Evolutionary conservation across 2,797 vertebrate species (phyloP), one percentile per base, ranked within the genome.

Genomic region (Dipus sagitta): DNA sequence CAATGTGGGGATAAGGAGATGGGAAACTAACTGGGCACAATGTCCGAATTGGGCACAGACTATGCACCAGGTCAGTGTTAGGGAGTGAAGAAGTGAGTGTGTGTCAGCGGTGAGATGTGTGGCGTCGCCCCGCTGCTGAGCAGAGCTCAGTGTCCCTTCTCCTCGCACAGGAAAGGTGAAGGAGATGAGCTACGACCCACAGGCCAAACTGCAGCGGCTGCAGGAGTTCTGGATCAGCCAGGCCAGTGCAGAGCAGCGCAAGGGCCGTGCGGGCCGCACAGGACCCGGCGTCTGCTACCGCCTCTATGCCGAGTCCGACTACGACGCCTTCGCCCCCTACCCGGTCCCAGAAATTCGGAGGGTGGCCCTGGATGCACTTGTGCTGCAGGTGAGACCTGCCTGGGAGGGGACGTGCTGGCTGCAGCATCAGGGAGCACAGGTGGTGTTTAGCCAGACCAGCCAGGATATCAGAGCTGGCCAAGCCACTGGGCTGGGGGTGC

Each of bases 171-270:
- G 99, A 42, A 99, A 99, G 94, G 99, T 99, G 67, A 99, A 99
- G 96, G 99, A 99, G 97, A 99, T 99, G 98, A 99, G 99, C 96
- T 99, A 99, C 0, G 99, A 99, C 95, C 98, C 99, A 0, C 99
- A 99, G 95, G 98, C 98, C 42, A 99, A 99, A 90, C 99, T 99
- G 97, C 99, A 99, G 85, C 98, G 99, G 13, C 98, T 99, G 32
- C 99, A 99, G 97, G 99, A 99, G 96, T 99, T 99, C 98, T 99
- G 99, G 99, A 99, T 99, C 97, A 99, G 99, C 95, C 98, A 98
- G 62, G 99, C 99, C 47, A 99, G 99, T 1, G 99, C 99, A 0
- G 99, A 99, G 98, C 99, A 99, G 98, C 98, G 99, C 26, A 99
- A 99, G 97, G 99, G 99, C 14, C 98, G 99, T 0, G 99, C 99